phyloP scores from a whole-genome alignment of 2,888 invertebrate species.

The Amphipyra berbera region DNA sequence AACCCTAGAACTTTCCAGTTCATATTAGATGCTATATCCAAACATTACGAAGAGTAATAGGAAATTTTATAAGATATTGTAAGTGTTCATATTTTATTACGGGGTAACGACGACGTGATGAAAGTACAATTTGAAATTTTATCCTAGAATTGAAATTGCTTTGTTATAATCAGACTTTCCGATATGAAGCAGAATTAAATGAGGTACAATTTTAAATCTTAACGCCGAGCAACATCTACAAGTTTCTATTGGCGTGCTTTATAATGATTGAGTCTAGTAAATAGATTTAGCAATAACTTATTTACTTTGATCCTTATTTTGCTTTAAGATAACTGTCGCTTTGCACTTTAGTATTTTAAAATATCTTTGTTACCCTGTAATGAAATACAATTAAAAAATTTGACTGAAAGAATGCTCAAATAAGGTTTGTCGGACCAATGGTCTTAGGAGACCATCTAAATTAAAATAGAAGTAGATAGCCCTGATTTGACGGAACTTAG shows the following conservation, averaged over 20 bases:
- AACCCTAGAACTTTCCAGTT: conserved; percentile 91
- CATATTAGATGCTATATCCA: conserved; percentile 90
- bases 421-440: conserved; percentile 7
- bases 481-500: conserved; percentile 72
- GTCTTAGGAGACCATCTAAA: conserved; percentile 11
- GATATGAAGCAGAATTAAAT: conserved; percentile 4
- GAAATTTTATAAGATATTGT: neutral
- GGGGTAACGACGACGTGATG: conserved; percentile 52
- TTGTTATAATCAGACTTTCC: neutral
- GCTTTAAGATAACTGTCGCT: no score
- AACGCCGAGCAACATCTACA: neutral
- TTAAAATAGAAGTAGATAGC: conserved; percentile 28
- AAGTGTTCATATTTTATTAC: conserved; percentile 31
- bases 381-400: conserved; percentile 35
- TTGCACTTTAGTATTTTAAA: neutral
- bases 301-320: no score
- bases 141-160: neutral
- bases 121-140: neutral
- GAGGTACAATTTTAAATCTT: neutral
- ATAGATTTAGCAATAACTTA: no score
- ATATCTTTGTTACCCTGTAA: conserved; percentile 76
- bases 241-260: no score
- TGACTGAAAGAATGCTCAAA: conserved; percentile 52
- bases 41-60: conserved; percentile 78
- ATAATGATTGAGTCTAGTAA: no score